A percentile compares a stretch with the other conserved stretches of the same genome.
Evolutionary conservation across 1,140 invertebrate genomes (phyloP).

Genomic region (Lepidotrigona ventralis): DNA sequence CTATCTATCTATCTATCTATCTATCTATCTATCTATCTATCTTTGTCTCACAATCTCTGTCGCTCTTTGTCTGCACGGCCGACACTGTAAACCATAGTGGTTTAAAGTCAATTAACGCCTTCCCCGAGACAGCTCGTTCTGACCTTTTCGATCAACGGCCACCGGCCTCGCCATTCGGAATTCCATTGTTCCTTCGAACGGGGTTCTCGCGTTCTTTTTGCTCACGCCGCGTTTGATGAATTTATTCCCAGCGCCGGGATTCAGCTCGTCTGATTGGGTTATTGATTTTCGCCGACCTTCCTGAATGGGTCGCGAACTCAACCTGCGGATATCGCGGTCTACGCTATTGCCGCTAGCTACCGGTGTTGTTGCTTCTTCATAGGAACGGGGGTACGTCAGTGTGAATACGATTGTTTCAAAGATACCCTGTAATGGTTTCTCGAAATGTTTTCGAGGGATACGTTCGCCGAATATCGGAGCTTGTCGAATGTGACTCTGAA

Average conservation of each 20-base stretch:
- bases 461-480: too few relatives aligned
- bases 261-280: slow-evolving; percentile 46
- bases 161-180: too few relatives aligned
- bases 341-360: not conserved
- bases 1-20: not conserved
- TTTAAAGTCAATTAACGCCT: slow-evolving; percentile 63
- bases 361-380: not conserved
- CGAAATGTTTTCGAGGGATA: too few relatives aligned
- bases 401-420: too few relatives aligned
- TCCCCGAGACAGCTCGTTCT: slow-evolving; percentile 48
- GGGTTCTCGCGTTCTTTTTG: not conserved
- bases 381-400: not conserved
- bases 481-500: too few relatives aligned
- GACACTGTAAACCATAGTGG: slow-evolving; percentile 58
- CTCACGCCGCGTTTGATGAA: slow-evolving; percentile 34
- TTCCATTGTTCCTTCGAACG: slow-evolving; percentile 44
- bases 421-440: too few relatives aligned
- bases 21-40: not conserved
- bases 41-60: not conserved
- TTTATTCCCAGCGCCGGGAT: slow-evolving; percentile 44
- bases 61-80: slow-evolving; percentile 7
- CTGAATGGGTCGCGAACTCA: not conserved
- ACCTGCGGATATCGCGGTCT: not conserved
- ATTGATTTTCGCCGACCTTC: slow-evolving; percentile 33
- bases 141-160: slow-evolving; percentile 40